Evolutionary conservation across 1,140 invertebrate species (phyloP).

Genomic region (Drosophila nigrodunni): DNA sequence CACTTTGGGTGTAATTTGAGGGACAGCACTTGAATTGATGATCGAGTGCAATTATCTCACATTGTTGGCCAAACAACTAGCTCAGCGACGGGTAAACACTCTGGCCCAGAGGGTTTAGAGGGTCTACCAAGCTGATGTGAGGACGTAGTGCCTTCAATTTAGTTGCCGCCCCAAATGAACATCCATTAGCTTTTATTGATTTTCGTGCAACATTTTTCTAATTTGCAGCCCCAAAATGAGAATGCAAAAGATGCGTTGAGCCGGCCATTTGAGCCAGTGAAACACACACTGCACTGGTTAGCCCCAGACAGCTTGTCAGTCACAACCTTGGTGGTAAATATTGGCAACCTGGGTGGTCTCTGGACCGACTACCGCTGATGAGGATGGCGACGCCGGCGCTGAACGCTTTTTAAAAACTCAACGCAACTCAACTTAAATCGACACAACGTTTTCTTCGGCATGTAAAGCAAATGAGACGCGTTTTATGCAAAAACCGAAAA

Average conservation of each 20-base stretch:
- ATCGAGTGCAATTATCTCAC: conserved; percentile 50
- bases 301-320: background rate
- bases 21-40: background rate
- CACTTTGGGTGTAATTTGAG: conserved; percentile 8
- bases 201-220: conserved; percentile 76
- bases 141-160: conserved; percentile 47
- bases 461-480: conserved; percentile 79
- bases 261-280: background rate
- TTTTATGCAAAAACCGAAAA: conserved; percentile 73
- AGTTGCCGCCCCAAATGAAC: conserved; percentile 51
- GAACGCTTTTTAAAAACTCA: conserved; percentile 64
- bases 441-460: conserved; percentile 51
- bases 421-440: conserved; percentile 49
- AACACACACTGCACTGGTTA: background rate
- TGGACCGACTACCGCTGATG: conserved; percentile 24
- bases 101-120: no score
- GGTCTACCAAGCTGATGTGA: background rate
- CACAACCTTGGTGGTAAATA: conserved; percentile 69
- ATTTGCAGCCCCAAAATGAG: conserved; percentile 63
- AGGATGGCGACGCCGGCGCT: conserved; percentile 49
- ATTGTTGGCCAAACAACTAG: conserved; percentile 38
- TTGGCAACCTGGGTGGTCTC: conserved; percentile 65
- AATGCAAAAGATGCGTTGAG: conserved; percentile 48
- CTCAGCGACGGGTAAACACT: background rate
- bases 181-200: conserved; percentile 76